Base-by-base conservation (phyloP, 2,888 invertebrate species). In the Hartigia nigra region DNA sequence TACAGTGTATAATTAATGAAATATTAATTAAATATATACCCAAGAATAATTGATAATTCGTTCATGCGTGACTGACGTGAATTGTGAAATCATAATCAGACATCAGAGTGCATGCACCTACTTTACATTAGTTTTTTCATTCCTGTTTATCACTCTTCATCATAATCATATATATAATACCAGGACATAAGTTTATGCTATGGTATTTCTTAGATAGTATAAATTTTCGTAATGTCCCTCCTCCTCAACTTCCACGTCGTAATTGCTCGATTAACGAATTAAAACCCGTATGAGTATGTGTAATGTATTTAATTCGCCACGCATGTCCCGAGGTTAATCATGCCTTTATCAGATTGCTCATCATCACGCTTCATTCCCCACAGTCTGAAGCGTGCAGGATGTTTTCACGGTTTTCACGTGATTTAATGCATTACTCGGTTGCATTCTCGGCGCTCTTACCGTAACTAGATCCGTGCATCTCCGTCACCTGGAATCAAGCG, bases 1-100 rank as follows among this genome's bases (percentile, higher is more conserved):
- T 55, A 74, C 79, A 72, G 80, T 75, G 78, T 77, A 84, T 86
- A 87, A 89, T 88, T 87, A 87, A 88, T 86, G 86, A 84, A 87
- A 87, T 85, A 86, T 87, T 88, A 87, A 89, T 90, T 89, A 89
- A 88, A 87, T 88, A 87, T 32, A 72, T 23, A 23, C 23, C 12
- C 12, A 23, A 31, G 72, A 31, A 72, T 72, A 72, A 32, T 72
- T 72, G 31, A 31, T 72, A 31, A 12, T 72, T 72, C 72, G 72
- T 0, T 72, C 32, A 23, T 72, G 72, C 32, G n/a, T 12, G 31
- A 76, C 23, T 5, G 70, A 78, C 75, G 4, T 70, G n/a, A 39
- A 78, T 74, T 78, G 78, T 78, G 80, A 79, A 78, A 79, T 78
- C 81, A 77, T 79, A 77, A 69, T 69, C 79, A 77, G 69, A 76